These are phyloP conservation scores for Sceliomorpha sp. DNA, from an alignment of 2,888 invertebrate genomes.

Conservation along the genomic window DNA sequence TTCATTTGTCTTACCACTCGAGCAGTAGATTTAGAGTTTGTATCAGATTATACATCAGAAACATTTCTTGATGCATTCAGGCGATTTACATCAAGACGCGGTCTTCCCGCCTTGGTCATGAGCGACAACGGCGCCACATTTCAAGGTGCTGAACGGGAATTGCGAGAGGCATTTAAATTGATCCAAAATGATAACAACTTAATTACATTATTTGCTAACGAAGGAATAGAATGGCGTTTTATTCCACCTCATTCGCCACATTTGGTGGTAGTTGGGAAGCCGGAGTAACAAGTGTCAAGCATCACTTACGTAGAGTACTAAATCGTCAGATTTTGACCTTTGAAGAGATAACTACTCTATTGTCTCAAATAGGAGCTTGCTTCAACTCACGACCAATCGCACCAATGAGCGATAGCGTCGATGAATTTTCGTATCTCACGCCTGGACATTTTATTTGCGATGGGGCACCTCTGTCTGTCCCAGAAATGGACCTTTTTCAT, in stretches of 20 bases:
- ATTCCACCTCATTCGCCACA: slow-evolving; percentile 17
- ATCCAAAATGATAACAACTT: neutral
- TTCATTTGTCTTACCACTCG: slow-evolving; percentile 9
- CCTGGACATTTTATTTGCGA: slow-evolving; percentile 14
- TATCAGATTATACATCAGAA: slow-evolving; percentile 11
- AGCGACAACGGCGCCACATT: slow-evolving; percentile 16
- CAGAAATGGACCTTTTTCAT: slow-evolving; percentile 1
- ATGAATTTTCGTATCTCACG: slow-evolving; percentile 22
- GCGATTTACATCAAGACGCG: slow-evolving; percentile 2
- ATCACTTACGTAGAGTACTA: slow-evolving; percentile 14
- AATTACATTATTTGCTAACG: slow-evolving; percentile 2
- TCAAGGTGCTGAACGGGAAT: slow-evolving; percentile 11
- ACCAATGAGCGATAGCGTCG: slow-evolving; percentile 5
- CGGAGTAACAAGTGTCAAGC: too few relatives aligned
- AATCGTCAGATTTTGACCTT: slow-evolving; percentile 8
- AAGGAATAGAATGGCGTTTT: slow-evolving; percentile 25
- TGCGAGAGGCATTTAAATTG: neutral
- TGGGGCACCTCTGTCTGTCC: slow-evolving; percentile 4
- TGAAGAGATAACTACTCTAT: slow-evolving; percentile 10
- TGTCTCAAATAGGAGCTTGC: slow-evolving; percentile 2
- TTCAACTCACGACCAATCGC: slow-evolving; percentile 6
- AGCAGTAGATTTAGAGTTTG: slow-evolving; percentile 13
- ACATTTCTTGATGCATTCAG: too few relatives aligned
- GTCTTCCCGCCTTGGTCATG: slow-evolving; percentile 3
- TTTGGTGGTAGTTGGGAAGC: too few relatives aligned